Base-by-base conservation (phyloP, 2,888 invertebrate species). In the Latheticus oryzae region DNA sequence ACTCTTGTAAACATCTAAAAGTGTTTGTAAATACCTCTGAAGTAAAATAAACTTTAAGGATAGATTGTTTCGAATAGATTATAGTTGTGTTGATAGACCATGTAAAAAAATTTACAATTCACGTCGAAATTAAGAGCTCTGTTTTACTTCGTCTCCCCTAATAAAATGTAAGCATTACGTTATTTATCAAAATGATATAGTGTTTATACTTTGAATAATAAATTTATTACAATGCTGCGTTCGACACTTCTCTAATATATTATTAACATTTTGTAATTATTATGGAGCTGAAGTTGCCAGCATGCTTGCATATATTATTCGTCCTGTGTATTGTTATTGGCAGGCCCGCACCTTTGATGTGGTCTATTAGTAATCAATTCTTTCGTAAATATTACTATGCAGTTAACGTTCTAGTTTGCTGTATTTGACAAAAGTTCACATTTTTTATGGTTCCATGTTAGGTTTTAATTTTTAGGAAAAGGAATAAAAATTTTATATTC, bases 311-410 rank as follows among this genome's bases (percentile, higher is more conserved):
- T 43, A 43, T 8, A 30, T 43, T 43, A 43, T 43, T 43, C 30
- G 8, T 13, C 26, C 9, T 17, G 30, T 12, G 30, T 30, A 45
- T 45, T 45, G 45, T 45, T 45, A 23, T n/a, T n/a, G 23, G 11
- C n/a, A 30, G 30, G 45, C 30, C 45, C 45, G 45, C 45, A 45
- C 45, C 45, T 45, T 45, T 45, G 45, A 45, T 32, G 45, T 45
- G 32, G 24, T 33, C 45, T 33, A 23, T 47, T 47, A 45, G 21
- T 32, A 45, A 45, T 45, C 45, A 45, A 32, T 45, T 32, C 28
- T 42, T 8, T 11, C 11, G 2, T 12, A 8, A 13, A 5, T 17
- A 7, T 43, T 43, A 30, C 19, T 45, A 47, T 47, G 33, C 47
- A 32, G 11, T 3, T 2, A 42, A 13, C 42, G 42, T 42, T n/a